Evolutionary conservation across 2,113 vertebrate genomes (phyloP), one percentile per base, ranked within the genome.

Genomic region (Felis chaus): DNA sequence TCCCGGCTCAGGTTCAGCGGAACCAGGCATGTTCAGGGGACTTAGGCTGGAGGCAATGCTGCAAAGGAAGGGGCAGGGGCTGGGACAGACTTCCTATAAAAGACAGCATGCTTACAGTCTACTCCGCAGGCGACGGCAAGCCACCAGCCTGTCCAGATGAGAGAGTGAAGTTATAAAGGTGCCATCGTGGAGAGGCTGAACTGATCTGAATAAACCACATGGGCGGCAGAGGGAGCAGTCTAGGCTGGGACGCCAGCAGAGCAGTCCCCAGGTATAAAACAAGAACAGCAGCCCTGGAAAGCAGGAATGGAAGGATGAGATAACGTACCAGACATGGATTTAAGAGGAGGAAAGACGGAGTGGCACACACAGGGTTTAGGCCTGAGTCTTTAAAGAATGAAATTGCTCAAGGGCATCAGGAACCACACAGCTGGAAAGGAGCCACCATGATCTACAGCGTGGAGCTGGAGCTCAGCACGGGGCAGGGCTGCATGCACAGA

Each of bases 401-500:
- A 48, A 7, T 31, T 63, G 57, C 65, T 31, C 16, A 31, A 69
- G 21, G 31, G 29, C 23, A 33, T 65, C 53, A 80, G 80, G 83
- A 50, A 65, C 23, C 57, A 25, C 23, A 29, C 23, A 29, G 10
- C 16, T 74, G 31, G 36, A 91, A 81, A 57, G 21, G 23, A 65
- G 33, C 9, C 27, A n/a, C 23, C 41, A 6, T 0, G 5, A 36
- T 50, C 31, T 33, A 16, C 3, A 74, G 18, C 0, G 1, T 16
- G 71, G 76, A 68, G 65, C 18, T 79, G 61, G 76, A 19, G 27
- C 84, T 71, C 84, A 73, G 87, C 18, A 2, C 4, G 3, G 45
- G 48, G 8, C 23, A 29, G 29, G 15, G 15, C 48, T 81, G 7
- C 5, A 45, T 11, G 39, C 8, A 5, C 53, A n/a, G 0, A 21